These are phyloP conservation scores for Pinna nobilis DNA, from an alignment of 1,140 invertebrate species.

Conservation along the genomic window DNA sequence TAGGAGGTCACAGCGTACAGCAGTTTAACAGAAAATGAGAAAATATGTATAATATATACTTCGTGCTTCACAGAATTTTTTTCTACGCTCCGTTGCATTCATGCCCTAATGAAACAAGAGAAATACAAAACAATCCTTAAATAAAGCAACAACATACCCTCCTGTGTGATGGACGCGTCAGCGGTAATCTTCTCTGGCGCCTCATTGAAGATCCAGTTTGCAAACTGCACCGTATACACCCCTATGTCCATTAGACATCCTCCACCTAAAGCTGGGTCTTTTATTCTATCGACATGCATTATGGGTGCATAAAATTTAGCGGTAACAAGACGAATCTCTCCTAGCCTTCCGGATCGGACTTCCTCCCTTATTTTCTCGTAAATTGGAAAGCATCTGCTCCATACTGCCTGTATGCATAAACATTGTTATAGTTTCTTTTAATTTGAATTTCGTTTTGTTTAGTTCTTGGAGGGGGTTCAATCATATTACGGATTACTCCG, in stretches of 20 bases:
- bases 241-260: slow-evolving; percentile 89
- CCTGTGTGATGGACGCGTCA: slow-evolving; percentile 80
- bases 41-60: no score
- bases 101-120: no score
- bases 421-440: no score
- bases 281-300: slow-evolving; percentile 76
- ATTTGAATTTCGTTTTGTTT: no score
- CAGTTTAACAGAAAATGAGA: no score
- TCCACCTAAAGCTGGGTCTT: slow-evolving; percentile 82
- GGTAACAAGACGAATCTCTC: slow-evolving; percentile 81
- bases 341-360: slow-evolving; percentile 80
- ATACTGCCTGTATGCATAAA: slow-evolving; percentile 83
- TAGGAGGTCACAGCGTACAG: no score
- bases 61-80: no score
- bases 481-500: no score
- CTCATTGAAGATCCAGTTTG: slow-evolving; percentile 81
- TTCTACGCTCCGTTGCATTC: no score
- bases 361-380: slow-evolving; percentile 77
- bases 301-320: slow-evolving; percentile 82
- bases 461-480: no score
- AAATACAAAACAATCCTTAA: no score
- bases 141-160: slow-evolving; percentile 68
- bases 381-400: slow-evolving; percentile 87
- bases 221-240: slow-evolving; percentile 86
- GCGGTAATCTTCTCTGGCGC: slow-evolving; percentile 79